Base-by-base conservation (phyloP, 2,797 vertebrate species). In the Acanthis flammea region DNA sequence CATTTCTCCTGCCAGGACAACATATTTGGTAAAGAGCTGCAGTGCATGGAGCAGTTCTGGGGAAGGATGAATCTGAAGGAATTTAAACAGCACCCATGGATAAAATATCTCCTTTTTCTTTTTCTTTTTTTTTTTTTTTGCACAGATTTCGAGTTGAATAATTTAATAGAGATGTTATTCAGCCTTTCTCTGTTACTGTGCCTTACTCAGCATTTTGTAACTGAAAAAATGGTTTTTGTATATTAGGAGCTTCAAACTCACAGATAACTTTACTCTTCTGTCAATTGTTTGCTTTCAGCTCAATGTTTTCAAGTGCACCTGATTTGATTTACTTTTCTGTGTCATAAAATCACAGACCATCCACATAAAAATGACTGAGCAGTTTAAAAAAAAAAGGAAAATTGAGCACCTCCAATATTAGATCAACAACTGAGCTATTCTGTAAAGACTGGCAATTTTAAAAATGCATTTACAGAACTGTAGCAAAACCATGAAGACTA, bases 1-100 rank as follows among this genome's bases (percentile, higher is more conserved):
- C 4, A 2, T 63, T 91, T 61, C 61, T 61, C 41, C 67, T 79
- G n/a, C 28, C 57, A 65, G 31, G 35, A 82, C 22, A 39, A 81
- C 50, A 21, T 48, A 30, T 42, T 81, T 77, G 50, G 61, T 48
- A 10, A 83, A 28, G 21, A 71, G 31, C 9, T 48, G 2, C n/a
- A 0, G 0, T 27, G 41, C 66, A 70, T 0, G 0, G 57, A 76
- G 57, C 23, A 2, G 6, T 53, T 78, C 44, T 67, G 53, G 47
- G 13, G 1, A 2, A 57, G 58, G 48, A 67, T 28, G 31, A 88
- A 23, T 25, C 5, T 2, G 44, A 47, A 51, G n/a, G 65, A 58
- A 50, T 77, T 80, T 19, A 39, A 77, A 39, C 10, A 47, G 17
- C 22, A 51, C 8, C 25, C 16, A 1, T 3, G 27, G 80, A 62